Base-by-base conservation (phyloP, 2,797 vertebrate genomes). In the Chaetodon trifasciatus region DNA sequence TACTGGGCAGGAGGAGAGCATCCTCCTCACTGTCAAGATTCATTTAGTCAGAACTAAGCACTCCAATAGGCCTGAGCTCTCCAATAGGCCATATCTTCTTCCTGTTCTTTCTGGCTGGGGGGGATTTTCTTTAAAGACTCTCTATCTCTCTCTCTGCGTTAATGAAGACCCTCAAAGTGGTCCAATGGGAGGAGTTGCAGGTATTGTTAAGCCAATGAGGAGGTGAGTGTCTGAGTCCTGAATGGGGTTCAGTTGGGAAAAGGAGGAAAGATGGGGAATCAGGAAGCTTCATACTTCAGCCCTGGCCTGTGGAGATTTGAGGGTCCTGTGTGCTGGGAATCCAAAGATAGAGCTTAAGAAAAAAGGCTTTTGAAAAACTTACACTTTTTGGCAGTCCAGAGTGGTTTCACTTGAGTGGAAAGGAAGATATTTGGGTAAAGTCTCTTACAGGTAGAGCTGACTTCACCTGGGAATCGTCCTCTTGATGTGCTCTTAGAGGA, bases 21-120 rank as follows among this genome's bases (percentile, higher is more conserved):
- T 94, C 94, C 91, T 92, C 78, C 93, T 93, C 93, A 93, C 94
- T 95, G 95, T 96, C 95, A 95, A 92, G 91, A 95, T 91, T 95
- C 90, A 95, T 96, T 96, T 93, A 94, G 91, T 94, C 93, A 95
- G 92, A 95, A 93, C 92, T 94, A 95, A 95, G 92, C 87, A 89
- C 92, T 91, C 89, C 86, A 88, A 88, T 90, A 93, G 92, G 90
- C 84, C 92, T 93, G 92, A 93, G 93, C 93, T 89, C 90, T 82
- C 79, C 88, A 92, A 89, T 87, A 92, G 89, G 88, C 89, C 92
- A 92, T 91, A 92, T 93, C 91, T 92, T 89, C 81, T 79, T 79
- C 81, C 89, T 89, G 81, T 87, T 93, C 88, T 91, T 91, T 87
- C 23, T 66, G 77, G 71, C 82, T 70, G 76, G 81, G 69, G 73